Evolutionary conservation across 2,113 vertebrate genomes (phyloP).

Genomic region (Megaleporinus macrocephalus): DNA sequence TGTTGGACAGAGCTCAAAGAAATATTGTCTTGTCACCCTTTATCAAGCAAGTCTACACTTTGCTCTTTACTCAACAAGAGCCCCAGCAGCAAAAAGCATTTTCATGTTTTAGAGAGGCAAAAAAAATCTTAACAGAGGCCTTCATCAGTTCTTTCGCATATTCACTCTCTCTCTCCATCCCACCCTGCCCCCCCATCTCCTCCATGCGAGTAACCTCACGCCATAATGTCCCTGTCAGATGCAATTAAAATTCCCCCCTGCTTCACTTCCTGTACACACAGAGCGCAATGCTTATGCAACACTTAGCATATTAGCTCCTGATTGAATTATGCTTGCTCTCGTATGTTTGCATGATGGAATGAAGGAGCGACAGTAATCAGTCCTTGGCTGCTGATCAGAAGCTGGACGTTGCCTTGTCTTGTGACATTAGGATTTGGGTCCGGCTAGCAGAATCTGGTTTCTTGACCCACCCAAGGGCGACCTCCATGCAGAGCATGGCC

Average conservation of each 20-base stretch:
- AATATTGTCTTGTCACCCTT: slow-evolving; percentile 5
- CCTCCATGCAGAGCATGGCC: neutral
- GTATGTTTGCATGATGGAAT: neutral
- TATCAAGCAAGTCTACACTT: neutral
- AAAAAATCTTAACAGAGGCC: slow-evolving; percentile 39
- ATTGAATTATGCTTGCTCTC: slow-evolving; percentile 66
- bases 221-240: slow-evolving; percentile 69
- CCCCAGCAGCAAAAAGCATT: slow-evolving; percentile 57
- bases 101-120: slow-evolving; percentile 53
- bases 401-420: neutral
- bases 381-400: neutral
- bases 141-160: slow-evolving; percentile 21
- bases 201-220: slow-evolving; percentile 43
- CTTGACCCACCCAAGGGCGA: neutral
- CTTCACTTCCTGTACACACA: slow-evolving; percentile 62
- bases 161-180: neutral
- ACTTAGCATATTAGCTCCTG: slow-evolving; percentile 73
- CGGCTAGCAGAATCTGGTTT: neutral
- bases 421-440: neutral
- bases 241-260: slow-evolving; percentile 64
- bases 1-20: neutral
- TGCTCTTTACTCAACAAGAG: neutral
- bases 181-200: neutral
- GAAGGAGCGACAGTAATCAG: neutral
- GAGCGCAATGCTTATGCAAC: slow-evolving; percentile 69